Conservation (phyloP, 2,888 invertebrate species). For the Syrista parreyssii region DNA sequence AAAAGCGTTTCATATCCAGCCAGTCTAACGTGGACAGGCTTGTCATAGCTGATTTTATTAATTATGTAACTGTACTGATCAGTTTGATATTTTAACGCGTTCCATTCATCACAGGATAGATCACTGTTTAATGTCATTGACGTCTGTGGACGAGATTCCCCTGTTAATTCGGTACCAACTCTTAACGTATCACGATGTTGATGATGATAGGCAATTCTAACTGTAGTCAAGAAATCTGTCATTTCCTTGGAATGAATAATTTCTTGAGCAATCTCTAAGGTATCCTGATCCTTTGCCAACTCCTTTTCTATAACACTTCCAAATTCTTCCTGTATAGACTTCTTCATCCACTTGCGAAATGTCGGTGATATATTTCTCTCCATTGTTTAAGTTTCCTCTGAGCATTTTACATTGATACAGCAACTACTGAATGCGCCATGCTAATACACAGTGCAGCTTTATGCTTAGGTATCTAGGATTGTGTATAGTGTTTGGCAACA, state of each 20-base stretch:
- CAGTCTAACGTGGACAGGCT: constrained; percentile 60
- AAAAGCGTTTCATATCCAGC: constrained; percentile 59
- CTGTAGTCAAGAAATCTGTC: constrained; percentile 42
- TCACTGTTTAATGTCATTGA: constrained; percentile 52
- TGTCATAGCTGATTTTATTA: constrained; percentile 49
- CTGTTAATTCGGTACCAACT: neutral
- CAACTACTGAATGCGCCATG: neutral
- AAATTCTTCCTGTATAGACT: constrained; percentile 55
- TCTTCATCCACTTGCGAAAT: constrained; percentile 53
- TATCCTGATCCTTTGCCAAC: constrained; percentile 37
- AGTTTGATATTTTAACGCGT: constrained; percentile 29
- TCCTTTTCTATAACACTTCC: constrained; percentile 39
- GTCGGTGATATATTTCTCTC: constrained; percentile 43
- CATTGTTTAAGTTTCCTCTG: constrained; percentile 30
- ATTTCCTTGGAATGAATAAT: constrained; percentile 50
- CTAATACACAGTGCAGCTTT: neutral
- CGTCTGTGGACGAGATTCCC: constrained; percentile 42
- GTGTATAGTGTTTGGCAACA: neutral
- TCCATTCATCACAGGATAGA: constrained; percentile 53
- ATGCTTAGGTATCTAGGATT: neutral
- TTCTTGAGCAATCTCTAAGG: constrained; percentile 40
- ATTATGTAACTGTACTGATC: constrained; percentile 47
- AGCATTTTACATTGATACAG: neutral
- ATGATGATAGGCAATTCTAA: constrained; percentile 37
- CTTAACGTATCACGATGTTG: constrained; percentile 30